A percentile compares a stretch with the other conserved stretches of the same genome.
These are phyloP conservation scores for Temnopleurus reevesii DNA, from an alignment of 53 echinoderm and acorn worm species.

Conservation along the genomic window DNA sequence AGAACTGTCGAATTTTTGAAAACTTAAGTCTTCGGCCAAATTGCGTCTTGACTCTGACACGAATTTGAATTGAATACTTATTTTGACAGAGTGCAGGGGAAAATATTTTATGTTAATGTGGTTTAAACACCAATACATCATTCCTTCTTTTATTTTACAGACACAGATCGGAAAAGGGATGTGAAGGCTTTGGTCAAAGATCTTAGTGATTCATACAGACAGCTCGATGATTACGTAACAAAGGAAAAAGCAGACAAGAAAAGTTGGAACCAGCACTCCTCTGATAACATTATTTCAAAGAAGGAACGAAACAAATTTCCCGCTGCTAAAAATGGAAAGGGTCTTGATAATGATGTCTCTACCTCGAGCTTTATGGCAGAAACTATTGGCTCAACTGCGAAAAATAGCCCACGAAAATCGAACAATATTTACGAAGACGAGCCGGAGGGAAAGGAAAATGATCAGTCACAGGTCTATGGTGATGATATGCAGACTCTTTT, in stretches of 20 bases:
- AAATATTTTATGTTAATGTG: no score
- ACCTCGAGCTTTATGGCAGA: background rate
- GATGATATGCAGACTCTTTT: constrained; percentile 9
- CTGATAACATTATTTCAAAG: background rate
- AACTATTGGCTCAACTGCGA: background rate
- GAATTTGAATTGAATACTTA: no score
- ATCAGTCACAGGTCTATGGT: background rate
- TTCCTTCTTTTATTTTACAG: background rate
- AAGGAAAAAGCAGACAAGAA: constrained; percentile 21
- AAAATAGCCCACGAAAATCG: background rate
- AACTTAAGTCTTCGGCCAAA: no score
- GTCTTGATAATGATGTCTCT: background rate
- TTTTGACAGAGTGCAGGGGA: no score
- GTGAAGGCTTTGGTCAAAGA: constrained; percentile 32
- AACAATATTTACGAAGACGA: constrained; percentile 29
- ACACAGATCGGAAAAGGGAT: background rate
- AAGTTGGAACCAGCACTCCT: constrained; percentile 6
- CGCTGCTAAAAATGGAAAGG: background rate
- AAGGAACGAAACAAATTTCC: background rate
- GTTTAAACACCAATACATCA: no score
- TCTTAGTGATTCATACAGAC: constrained; percentile 30
- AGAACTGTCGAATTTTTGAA: no score
- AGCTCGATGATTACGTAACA: constrained; percentile 29
- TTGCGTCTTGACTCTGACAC: no score
- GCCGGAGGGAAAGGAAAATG: background rate